Percentiles rank a stretch among this genome's conserved stretches.
Conservation (phyloP, 2,888 invertebrate species). For the Caenorhabditis afra region DNA sequence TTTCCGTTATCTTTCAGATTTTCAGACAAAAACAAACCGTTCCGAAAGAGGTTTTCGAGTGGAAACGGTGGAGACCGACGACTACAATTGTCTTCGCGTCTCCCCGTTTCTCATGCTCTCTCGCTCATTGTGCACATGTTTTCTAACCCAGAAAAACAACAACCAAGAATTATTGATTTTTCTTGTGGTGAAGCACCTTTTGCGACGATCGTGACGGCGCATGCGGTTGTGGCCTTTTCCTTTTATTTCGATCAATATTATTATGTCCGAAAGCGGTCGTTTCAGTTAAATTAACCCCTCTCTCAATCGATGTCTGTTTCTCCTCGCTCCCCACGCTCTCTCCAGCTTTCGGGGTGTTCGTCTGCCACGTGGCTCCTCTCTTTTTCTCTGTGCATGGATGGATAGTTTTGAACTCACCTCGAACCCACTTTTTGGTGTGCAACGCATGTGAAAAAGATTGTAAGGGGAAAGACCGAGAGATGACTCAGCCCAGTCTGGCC, state of each 20-base stretch:
- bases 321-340: conserved; percentile 8
- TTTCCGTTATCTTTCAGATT: conserved; percentile 3
- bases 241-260: conserved; percentile 6
- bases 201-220: conserved; percentile 18
- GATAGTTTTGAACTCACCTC: conserved; percentile 7
- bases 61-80: not conserved
- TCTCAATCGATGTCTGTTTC: conserved; percentile 26
- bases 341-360: not conserved
- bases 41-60: not conserved
- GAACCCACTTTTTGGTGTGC: not conserved
- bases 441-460: too few species aligned
- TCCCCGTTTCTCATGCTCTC: conserved; percentile 4
- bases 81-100: not conserved
- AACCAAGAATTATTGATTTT: conserved; percentile 21
- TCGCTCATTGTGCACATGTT: conserved; percentile 15
- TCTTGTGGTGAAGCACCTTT: conserved; percentile 17
- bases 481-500: too few species aligned
- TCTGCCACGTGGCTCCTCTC: conserved; percentile 19
- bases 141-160: conserved; percentile 4
- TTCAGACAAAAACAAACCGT: not conserved
- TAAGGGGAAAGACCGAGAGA: too few species aligned
- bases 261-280: not conserved
- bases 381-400: conserved; percentile 51
- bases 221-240: conserved; percentile 45
- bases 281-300: conserved; percentile 21